Conservation (phyloP, 2,797 vertebrate genomes). For the Myoxocephalus aenaeus region DNA sequence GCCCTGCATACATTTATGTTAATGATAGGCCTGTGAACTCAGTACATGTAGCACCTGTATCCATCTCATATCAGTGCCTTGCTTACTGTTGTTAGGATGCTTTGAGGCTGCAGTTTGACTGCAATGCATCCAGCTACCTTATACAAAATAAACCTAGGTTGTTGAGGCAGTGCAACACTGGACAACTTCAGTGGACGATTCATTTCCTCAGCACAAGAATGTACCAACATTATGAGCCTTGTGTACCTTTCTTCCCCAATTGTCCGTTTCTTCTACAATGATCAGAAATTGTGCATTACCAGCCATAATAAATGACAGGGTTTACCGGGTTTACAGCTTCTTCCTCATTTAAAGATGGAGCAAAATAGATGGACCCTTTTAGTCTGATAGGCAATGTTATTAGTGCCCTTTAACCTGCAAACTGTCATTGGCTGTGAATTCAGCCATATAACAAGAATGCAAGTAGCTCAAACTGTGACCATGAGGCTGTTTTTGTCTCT, state of each 20-base stretch:
- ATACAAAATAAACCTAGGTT: not conserved
- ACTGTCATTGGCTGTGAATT: conserved; percentile 7
- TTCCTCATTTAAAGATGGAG: not conserved
- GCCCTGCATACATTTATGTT: not conserved
- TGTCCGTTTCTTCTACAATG: not conserved
- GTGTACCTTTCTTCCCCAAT: not conserved
- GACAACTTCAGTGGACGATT: not conserved
- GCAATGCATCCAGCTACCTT: not conserved
- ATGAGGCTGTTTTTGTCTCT: not conserved
- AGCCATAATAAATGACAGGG: not conserved
- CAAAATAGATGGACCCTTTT: not conserved
- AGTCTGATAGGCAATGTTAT: not conserved
- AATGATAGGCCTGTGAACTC: not conserved
- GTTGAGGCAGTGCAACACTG: not conserved
- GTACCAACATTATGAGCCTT: not conserved
- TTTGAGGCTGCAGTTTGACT: not conserved
- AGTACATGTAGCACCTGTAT: not conserved
- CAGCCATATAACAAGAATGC: not conserved
- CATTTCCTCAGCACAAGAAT: not conserved
- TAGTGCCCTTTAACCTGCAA: conserved; percentile 3
- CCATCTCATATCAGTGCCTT: not conserved
- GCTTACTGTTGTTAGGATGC: not conserved
- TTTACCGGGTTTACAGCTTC: not conserved
- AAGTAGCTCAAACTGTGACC: conserved; percentile 16
- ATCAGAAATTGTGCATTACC: not conserved